Percentiles rank a stretch among this genome's conserved stretches.
Conservation (phyloP, 1,140 invertebrate genomes). For the Rhopalosiphum maidis region DNA sequence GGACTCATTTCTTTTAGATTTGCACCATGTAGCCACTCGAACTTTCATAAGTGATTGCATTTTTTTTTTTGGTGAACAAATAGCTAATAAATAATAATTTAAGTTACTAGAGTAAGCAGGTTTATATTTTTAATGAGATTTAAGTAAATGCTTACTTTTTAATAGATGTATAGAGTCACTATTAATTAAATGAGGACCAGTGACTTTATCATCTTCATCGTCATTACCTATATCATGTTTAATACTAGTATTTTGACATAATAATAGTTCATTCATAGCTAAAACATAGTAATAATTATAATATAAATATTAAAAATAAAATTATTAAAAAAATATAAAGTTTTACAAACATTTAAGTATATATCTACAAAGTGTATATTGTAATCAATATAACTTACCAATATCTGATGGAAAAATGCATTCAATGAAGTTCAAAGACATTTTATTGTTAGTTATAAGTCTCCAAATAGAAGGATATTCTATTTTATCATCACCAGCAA, state of each 20-base stretch:
- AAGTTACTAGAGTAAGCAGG: not conserved
- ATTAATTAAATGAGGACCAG: slow-evolving; percentile 47
- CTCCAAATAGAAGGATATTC: slow-evolving; percentile 70
- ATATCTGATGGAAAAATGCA: slow-evolving; percentile 86
- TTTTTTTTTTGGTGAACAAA: slow-evolving; percentile 48
- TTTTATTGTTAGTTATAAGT: slow-evolving; percentile 69
- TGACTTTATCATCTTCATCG: slow-evolving; percentile 50
- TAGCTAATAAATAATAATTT: slow-evolving; percentile 13
- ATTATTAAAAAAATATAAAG: not conserved
- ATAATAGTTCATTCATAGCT: slow-evolving; percentile 54
- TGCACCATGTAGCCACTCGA: slow-evolving; percentile 42
- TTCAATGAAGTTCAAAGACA: slow-evolving; percentile 72
- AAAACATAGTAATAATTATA: not conserved
- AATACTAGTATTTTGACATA: slow-evolving; percentile 48
- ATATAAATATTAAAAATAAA: not conserved
- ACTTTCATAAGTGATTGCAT: slow-evolving; percentile 49
- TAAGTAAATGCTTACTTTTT: not conserved
- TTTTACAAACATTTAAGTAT: not conserved
- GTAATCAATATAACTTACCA: slow-evolving; percentile 66
- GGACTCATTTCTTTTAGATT: slow-evolving; percentile 52
- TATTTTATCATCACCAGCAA: slow-evolving; percentile 62
- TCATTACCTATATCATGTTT: slow-evolving; percentile 41
- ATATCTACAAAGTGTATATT: not conserved
- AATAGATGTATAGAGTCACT: slow-evolving; percentile 50
- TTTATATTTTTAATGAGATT: not conserved